Evolutionary conservation across 2,797 vertebrate genomes (phyloP).

Genomic region (Adelosebastes latens): DNA sequence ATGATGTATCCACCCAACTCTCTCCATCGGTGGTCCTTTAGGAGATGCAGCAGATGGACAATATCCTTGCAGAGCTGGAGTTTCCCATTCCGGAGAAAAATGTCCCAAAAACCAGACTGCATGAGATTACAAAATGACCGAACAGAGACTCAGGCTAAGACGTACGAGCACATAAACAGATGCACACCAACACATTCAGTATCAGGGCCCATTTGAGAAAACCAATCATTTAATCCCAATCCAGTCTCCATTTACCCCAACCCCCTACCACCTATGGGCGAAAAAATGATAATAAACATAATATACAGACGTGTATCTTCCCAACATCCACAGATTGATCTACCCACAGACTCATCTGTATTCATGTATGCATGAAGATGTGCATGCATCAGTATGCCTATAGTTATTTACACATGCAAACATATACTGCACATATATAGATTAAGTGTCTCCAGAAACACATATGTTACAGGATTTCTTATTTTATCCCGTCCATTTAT

Average conservation of each 20-base stretch:
- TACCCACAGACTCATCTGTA: background rate
- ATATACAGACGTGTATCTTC: background rate
- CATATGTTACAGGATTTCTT: background rate
- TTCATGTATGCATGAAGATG: background rate
- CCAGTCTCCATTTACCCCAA: background rate
- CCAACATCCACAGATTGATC: background rate
- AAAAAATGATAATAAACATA: background rate
- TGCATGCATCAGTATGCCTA: background rate
- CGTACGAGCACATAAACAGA: conserved; percentile 7
- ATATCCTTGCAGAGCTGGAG: conserved; percentile 72
- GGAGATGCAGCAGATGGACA: conserved; percentile 82
- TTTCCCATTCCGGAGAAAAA: conserved; percentile 77
- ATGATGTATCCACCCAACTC: conserved; percentile 19
- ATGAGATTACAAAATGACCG: conserved; percentile 67
- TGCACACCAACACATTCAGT: background rate
- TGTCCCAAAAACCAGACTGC: conserved; percentile 68
- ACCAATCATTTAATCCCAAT: background rate
- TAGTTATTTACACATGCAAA: background rate
- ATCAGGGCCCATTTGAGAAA: background rate
- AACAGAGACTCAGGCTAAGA: conserved; percentile 73
- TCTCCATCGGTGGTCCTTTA: conserved; percentile 53
- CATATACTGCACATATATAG: background rate
- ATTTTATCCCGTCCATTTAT: background rate
- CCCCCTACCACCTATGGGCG: background rate
- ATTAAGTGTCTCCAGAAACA: background rate